A percentile compares a stretch with the other conserved stretches of the same genome.
Evolutionary conservation across 2,888 invertebrate species (phyloP).

Genomic region (Neoaliturus tenellus): DNA sequence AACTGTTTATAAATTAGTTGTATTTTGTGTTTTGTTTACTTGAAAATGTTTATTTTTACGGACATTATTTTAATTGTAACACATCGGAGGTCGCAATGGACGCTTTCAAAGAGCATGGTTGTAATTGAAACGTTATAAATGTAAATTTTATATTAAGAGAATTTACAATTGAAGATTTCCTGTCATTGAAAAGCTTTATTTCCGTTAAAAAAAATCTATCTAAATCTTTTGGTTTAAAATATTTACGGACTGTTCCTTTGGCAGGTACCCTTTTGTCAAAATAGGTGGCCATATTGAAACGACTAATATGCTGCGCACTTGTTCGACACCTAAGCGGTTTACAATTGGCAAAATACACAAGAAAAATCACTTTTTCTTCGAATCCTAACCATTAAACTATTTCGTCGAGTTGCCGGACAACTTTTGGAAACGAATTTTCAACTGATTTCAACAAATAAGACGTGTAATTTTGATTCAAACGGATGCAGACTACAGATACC

Average conservation of each 20-base stretch:
- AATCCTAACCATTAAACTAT: background rate
- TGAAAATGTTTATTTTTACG: background rate
- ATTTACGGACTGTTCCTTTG: background rate
- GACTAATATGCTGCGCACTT: conserved; percentile 47
- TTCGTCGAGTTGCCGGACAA: background rate
- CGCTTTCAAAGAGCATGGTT: conserved; percentile 3
- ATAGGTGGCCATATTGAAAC: conserved; percentile 54
- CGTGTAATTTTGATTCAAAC: background rate
- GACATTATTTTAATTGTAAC: background rate
- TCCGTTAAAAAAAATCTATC: background rate
- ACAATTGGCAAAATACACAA: conserved; percentile 7
- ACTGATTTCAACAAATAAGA: background rate
- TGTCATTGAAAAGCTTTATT: background rate
- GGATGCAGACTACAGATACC: conserved; percentile 24
- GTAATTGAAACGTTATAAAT: background rate
- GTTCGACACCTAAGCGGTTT: conserved; percentile 24
- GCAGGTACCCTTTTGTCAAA: background rate
- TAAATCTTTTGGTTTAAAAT: background rate
- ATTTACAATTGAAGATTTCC: background rate
- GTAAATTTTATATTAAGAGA: background rate
- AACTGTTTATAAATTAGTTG: too few relatives aligned
- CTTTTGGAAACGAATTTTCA: background rate
- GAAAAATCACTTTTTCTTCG: conserved; percentile 8
- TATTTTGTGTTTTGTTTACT: too few relatives aligned
- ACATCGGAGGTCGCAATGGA: conserved; percentile 44